A percentile compares a stretch with the other conserved stretches of the same genome.
Conservation (phyloP, 2,113 vertebrate genomes). For the Catagonus wagneri region DNA sequence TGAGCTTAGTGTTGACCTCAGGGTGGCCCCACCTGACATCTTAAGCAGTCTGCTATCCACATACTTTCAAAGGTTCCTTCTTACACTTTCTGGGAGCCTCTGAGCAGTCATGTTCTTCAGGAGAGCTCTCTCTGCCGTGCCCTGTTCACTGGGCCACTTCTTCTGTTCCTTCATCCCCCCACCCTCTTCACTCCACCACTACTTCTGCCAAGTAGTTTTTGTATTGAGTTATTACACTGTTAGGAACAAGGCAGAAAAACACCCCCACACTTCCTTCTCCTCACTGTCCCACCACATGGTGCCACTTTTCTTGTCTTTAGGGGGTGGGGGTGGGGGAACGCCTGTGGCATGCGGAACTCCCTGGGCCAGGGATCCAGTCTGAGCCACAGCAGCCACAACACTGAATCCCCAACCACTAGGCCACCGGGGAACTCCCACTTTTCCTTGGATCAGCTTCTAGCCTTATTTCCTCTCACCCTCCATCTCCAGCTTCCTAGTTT, state of each 20-base stretch:
- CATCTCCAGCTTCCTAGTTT: not conserved
- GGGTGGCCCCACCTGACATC: not conserved
- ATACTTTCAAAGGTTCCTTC: slow-evolving; percentile 15
- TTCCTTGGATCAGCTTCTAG: not conserved
- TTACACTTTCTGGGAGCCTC: not conserved
- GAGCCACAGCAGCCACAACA: too few relatives aligned
- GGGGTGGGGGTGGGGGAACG: too few relatives aligned
- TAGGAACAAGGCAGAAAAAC: slow-evolving; percentile 14
- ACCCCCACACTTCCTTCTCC: not conserved
- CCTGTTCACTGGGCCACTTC: not conserved
- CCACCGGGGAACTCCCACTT: too few relatives aligned
- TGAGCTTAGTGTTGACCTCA: slow-evolving; percentile 13
- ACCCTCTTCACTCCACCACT: not conserved
- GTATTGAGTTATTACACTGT: not conserved
- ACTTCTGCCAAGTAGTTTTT: slow-evolving; percentile 4
- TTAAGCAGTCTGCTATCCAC: not conserved
- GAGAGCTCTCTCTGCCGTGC: not conserved
- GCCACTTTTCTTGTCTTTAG: slow-evolving; percentile 4
- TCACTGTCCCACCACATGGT: not conserved
- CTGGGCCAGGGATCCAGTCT: too few relatives aligned
- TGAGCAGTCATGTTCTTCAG: not conserved
- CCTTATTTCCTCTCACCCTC: not conserved
- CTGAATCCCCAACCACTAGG: too few relatives aligned
- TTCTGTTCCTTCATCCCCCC: not conserved
- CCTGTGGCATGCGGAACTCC: too few relatives aligned